A percentile compares a stretch with the other conserved stretches of the same genome.
These are phyloP conservation scores for Rhopalosiphum padi DNA, from an alignment of 1,140 invertebrate species.

Conservation along the genomic window DNA sequence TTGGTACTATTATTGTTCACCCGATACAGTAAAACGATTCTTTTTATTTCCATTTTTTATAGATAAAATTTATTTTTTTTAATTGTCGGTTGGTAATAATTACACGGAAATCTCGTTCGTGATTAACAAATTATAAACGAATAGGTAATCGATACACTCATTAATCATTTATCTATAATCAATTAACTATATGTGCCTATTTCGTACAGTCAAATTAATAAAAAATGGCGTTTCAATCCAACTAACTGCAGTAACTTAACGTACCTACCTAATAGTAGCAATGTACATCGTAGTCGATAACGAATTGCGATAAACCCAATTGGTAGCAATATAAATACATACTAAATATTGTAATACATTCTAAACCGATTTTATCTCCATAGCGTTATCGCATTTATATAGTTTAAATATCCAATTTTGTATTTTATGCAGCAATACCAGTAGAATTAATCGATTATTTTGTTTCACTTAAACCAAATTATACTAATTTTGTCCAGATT, in stretches of 20 bases:
- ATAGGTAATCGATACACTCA: neutral
- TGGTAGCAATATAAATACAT: neutral
- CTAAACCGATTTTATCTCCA: neutral
- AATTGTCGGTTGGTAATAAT: neutral
- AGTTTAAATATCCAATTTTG: neutral
- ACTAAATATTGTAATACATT: neutral
- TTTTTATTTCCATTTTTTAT: neutral
- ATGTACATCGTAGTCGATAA: neutral
- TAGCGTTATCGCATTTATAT: neutral
- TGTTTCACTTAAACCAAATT: neutral
- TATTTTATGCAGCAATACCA: neutral
- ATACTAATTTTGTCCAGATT: neutral
- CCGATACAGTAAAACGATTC: neutral
- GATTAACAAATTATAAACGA: neutral
- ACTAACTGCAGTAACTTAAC: neutral
- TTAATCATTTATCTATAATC: neutral
- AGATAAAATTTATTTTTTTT: neutral
- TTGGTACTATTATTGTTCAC: neutral
- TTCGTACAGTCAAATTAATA: neutral
- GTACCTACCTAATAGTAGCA: neutral
- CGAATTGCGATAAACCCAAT: neutral
- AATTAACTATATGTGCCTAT: neutral
- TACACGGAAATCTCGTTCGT: neutral
- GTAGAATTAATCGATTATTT: neutral
- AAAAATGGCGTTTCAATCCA: neutral